Base-by-base conservation (phyloP, 2,113 vertebrate genomes). In the Saccopteryx bilineata region DNA sequence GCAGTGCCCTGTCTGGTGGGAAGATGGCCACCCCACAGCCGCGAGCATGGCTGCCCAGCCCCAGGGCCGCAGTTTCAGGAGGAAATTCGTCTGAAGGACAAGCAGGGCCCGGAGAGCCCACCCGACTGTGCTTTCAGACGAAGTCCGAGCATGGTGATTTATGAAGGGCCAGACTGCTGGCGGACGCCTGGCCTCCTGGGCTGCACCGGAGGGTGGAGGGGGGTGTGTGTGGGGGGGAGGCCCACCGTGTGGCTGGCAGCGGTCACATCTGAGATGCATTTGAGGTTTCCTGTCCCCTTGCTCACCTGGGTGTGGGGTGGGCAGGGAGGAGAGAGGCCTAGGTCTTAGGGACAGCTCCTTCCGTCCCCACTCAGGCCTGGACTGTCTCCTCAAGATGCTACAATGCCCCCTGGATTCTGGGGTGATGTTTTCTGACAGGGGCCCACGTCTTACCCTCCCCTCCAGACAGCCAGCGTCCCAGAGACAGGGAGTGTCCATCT, bases 141-240 rank as follows among this genome's bases (percentile, higher is more conserved):
- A 76, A 91, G 84, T 78, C 58, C 39, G 9, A 39, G 17, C 0
- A 4, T 1, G 54, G 72, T 52, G 60, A 66, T 80, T 91, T 84
- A 56, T 52, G 83, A 94, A 79, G 79, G 39, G 48, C 74, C 48
- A 72, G 65, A 89, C 76, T 71, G 39, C 60, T 46, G 91, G 65
- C 89, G 24, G 33, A 6, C 63, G 83, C 17, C 0, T 7, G 0
- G 19, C 46, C 65, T 88, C 86, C 26, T 0, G 50, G 56, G 75
- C 86, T 5, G 14, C 9, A 15, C 23, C 46, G 17, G 19, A 19
- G 63, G 71, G 5, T 33, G n/a, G 69, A 1, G 33, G 15, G 0
- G 7, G 2, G 39, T 39, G 39, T 39, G 39, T 39, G n/a, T n/a
- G 69, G 1, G 33, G 15, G 0, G 7, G 52, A 13, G 76, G 14